Base-by-base conservation (phyloP, 2,113 vertebrate species). In the Labrus mixtus region DNA sequence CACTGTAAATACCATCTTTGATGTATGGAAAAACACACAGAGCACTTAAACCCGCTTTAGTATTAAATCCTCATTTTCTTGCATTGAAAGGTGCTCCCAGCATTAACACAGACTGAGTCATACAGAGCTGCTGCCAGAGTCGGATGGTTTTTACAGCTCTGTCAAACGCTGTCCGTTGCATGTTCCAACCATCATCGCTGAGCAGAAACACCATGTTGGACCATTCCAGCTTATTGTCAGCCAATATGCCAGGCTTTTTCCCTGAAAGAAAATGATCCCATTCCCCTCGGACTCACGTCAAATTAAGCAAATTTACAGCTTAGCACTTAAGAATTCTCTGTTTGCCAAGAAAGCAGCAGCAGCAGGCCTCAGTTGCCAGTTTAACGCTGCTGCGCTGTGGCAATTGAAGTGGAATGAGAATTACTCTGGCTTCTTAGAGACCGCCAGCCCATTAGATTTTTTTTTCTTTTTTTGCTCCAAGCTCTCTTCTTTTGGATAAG, bases 301-400 rank as follows among this genome's bases (percentile, higher is more conserved):
- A 92, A 95, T 95, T 93, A 94, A 91, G 90, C 93, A 91, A 93
- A 95, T 94, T 94, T 94, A 94, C 90, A 91, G 91, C 91, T 92
- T 90, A 90, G 91, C 93, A 93, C 93, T 94, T 93, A 91, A 90
- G 91, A 92, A 93, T 89, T 93, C 91, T 78, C 83, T 43, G 62
- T 92, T 92, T 92, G 94, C 91, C 93, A 93, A 93, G 91, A 93
- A 93, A 89, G 82, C 84, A 75, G 91, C 79, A 60, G 82, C 74
- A 22, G 72, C 57, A 68, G 87, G 84, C 84, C 79, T 87, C 41
- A 51, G 78, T 78, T 79, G 82, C 82, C 81, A 87, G 86, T 83
- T 51, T 84, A 64, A 81, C 48, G 60, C 77, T n/a, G 80, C 81
- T 65, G 81, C 67, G 33, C 79, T 82, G 87, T 79, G 79, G 81